Evolutionary conservation across 2,113 vertebrate species (phyloP), one percentile per base, ranked within the genome.

Genomic region (Scomber scombrus): DNA sequence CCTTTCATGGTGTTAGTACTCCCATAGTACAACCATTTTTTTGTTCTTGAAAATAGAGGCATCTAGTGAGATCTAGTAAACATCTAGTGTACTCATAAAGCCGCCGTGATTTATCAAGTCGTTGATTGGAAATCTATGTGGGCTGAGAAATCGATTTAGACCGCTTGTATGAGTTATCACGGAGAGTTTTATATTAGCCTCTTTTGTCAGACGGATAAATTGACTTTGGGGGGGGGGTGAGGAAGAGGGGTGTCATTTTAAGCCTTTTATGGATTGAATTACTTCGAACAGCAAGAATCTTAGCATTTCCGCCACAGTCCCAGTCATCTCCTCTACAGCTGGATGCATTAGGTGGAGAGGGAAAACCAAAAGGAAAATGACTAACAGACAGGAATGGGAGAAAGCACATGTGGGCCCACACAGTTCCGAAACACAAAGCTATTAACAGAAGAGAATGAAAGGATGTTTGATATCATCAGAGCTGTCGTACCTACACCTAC

Each of bases 391-490:
- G 50, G 31, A 58, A 19, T 19, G 47, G n/a, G n/a, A 65, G 47
- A 50, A 61, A 52, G 46, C 3, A 29, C 51, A 64, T 9, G 11
- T 15, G 11, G 52, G 14, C 74, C 64, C 66, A 74, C 85, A 75
- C 74, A 46, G 65, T 29, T 15, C 21, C 12, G 62, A 55, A 80
- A 67, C 60, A 73, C 72, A 74, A 71, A 58, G 58, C 19, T 57
- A 26, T 55, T 45, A 40, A 43, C 12, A 19, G 72, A 18, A 50
- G 58, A 81, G 26, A 52, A 71, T 82, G 56, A 71, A 75, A 78
- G 69, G 49, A 71, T 85, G 49, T 76, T 65, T 71, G 54, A 74
- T 70, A 60, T 47, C 63, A 62, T 47, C 71, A 43, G 19, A 60
- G 73, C 56, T 43, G 26, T 43, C 9, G 9, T 29, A 60, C 52